A percentile compares a stretch with the other conserved stretches of the same genome.
These are phyloP conservation scores for Euschistus heros DNA, from an alignment of 1,140 invertebrate species.

Conservation along the genomic window DNA sequence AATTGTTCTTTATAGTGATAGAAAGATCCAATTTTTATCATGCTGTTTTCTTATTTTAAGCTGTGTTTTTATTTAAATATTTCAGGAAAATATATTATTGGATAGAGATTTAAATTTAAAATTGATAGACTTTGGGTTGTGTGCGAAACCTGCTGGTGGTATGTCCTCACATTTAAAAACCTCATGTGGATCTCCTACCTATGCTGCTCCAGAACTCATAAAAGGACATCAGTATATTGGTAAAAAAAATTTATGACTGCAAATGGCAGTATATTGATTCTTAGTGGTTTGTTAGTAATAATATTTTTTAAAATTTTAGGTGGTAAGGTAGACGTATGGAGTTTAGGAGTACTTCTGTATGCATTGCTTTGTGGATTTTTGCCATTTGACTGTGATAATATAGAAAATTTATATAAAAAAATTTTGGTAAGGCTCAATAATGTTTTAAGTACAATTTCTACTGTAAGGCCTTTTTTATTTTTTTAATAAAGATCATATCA, in stretches of 20 bases:
- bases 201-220: slow-evolving; percentile 55
- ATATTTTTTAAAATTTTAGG: slow-evolving; percentile 32
- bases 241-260: slow-evolving; percentile 27
- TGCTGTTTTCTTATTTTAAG: too few relatives aligned
- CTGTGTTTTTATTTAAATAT: slow-evolving; percentile 27
- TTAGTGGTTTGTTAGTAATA: background rate
- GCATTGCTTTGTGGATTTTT: slow-evolving; percentile 63
- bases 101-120: slow-evolving; percentile 71
- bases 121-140: slow-evolving; percentile 83
- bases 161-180: slow-evolving; percentile 55
- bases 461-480: background rate
- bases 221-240: slow-evolving; percentile 43
- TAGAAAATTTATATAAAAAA: slow-evolving; percentile 58
- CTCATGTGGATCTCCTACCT: slow-evolving; percentile 71
- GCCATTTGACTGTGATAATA: slow-evolving; percentile 68
- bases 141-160: slow-evolving; percentile 64
- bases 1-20: too few relatives aligned
- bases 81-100: slow-evolving; percentile 70
- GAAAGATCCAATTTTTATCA: too few relatives aligned
- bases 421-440: slow-evolving; percentile 48
- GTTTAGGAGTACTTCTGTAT: slow-evolving; percentile 66
- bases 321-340: slow-evolving; percentile 64
- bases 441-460: background rate
- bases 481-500: too few relatives aligned
- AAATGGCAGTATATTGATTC: background rate